Evolutionary conservation across 2,113 vertebrate species (phyloP), one percentile per base, ranked within the genome.

Genomic region (Muscicapa adusta): DNA sequence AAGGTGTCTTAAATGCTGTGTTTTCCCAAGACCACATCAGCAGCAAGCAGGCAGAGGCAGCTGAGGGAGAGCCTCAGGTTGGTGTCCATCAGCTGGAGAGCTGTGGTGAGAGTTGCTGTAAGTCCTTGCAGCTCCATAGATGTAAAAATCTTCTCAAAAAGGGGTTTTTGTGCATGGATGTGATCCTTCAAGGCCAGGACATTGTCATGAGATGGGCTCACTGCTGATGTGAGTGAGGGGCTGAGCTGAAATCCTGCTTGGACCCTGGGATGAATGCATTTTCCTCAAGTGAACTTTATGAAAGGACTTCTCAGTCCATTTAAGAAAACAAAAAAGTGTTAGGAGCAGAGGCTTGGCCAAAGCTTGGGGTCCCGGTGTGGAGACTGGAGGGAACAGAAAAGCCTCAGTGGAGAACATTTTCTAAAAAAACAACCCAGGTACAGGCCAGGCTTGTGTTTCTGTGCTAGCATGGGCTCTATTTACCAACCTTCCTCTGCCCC

Each of bases 251-350:
- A 88, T 51, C 43, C 83, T 2, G 11, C 83, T 43, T 70, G 91
- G 79, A n/a, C 63, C 29, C 24, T 6, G 48, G 18, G 42, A 51
- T 3, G 22, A 54, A 63, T 24, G 28, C 8, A 20, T 73, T 91
- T 93, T 95, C 91, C 94, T 87, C 31, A 67, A 8, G 45, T 94
- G 92, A 96, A 95, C 90, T 77, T 93, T 86, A 96, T 96, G 96
- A 96, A 96, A 96, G 94, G 61, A 74, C 88, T 84, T 92, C 81
- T 96, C 85, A 96, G 96, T 94, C 85, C 79, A 77, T 93, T 94
- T 91, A 94, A 92, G 83, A 96, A 96, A 96, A 95, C 79, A 95
- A 92, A 95, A 83, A 96, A 56, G 96, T 96, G 96, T 96, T 95
- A 94, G 94, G 94, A 96, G 92, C 60, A 84, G 94, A 94, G 75